phyloP scores from a whole-genome alignment of 2,797 vertebrate species.

The Hydrophis major region DNA sequence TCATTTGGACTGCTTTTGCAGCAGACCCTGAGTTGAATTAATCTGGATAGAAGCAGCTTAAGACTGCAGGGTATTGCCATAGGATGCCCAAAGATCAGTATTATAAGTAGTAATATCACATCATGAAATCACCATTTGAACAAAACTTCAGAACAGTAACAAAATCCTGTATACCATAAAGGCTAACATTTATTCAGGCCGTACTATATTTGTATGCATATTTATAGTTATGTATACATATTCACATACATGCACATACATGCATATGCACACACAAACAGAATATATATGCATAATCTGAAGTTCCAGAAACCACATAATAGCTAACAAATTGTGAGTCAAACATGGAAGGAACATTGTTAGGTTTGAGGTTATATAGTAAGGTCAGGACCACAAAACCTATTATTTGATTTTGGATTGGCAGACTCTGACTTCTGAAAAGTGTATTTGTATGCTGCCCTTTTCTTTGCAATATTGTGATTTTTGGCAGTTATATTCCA shows the following conservation, averaged over 20 bases:
- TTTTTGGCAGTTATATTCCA: constrained; percentile 7
- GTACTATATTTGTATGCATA: not conserved
- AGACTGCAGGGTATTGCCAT: not conserved
- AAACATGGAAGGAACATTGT: not conserved
- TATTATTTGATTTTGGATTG: not conserved
- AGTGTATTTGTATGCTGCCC: not conserved
- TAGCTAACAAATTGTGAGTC: not conserved
- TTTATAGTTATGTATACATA: not conserved
- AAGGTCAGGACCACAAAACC: not conserved
- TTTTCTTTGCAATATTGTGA: not conserved
- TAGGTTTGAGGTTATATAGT: not conserved
- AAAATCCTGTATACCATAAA: not conserved
- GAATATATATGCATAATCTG: not conserved
- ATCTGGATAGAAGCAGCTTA: not conserved
- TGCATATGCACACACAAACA: not conserved
- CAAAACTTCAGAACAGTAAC: not conserved
- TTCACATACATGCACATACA: not conserved
- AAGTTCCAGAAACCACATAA: not conserved
- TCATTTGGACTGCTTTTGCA: not conserved
- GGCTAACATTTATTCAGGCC: not conserved
- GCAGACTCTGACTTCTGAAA: not conserved
- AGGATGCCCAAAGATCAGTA: not conserved
- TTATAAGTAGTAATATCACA: not conserved
- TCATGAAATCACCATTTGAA: not conserved
- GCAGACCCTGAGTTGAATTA: not conserved